A percentile compares a stretch with the other conserved stretches of the same genome.
Conservation (phyloP, 2,888 invertebrate species). For the Acrocyrtus sp. region DNA sequence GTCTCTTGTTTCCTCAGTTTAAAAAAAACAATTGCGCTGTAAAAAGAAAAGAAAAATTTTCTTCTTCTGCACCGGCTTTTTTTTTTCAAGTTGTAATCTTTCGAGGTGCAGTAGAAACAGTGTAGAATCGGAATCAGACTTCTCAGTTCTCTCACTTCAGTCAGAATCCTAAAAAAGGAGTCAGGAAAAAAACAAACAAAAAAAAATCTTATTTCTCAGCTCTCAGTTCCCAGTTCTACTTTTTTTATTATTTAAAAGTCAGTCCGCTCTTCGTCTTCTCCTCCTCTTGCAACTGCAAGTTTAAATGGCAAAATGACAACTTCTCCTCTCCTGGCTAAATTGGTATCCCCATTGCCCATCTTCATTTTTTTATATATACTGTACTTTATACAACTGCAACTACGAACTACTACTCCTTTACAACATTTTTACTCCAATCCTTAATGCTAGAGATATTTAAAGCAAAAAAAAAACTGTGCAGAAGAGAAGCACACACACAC, state of each 20-base stretch:
- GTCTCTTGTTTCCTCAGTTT: slow-evolving; percentile 15
- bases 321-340: not conserved
- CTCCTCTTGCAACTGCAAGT: slow-evolving; percentile 41
- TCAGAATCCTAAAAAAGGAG: slow-evolving; percentile 7
- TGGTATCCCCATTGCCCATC: not conserved
- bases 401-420: not conserved
- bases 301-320: slow-evolving; percentile 45
- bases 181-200: not conserved
- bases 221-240: not conserved
- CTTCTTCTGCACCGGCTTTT: slow-evolving; percentile 15
- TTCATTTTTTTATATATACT: too few species aligned
- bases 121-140: not conserved
- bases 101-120: too few species aligned
- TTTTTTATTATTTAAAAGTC: too few species aligned
- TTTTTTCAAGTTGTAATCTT: not conserved
- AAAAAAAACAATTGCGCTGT: slow-evolving; percentile 12
- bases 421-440: not conserved
- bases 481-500: not conserved
- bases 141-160: slow-evolving; percentile 11
- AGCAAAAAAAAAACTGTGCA: too few species aligned
- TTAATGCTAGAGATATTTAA: not conserved
- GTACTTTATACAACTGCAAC: too few species aligned
- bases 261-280: too few species aligned
- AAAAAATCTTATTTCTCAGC: not conserved
- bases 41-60: not conserved